Evolutionary conservation across 2,113 vertebrate species (phyloP), one percentile per base, ranked within the genome.

Genomic region (Hucho hucho): DNA sequence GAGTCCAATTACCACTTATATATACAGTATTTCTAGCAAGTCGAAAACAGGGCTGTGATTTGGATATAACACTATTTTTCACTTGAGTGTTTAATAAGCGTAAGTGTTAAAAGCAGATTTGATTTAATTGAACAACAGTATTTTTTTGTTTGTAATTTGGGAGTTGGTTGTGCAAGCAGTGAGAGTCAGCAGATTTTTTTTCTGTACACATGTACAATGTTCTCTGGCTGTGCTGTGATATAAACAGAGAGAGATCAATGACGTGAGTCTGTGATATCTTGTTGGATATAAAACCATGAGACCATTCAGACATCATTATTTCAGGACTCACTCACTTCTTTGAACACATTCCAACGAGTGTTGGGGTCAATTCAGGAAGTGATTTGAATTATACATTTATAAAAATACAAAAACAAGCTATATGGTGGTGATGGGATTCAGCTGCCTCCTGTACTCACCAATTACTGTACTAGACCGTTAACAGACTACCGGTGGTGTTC

Each of bases 21-120:
- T 46, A 26, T 73, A 80, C 12, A 77, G 80, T 81, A 69, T 77
- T 79, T 81, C 16, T 53, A 43, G 49, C 47, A 66, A 0, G 22
- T 77, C 72, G 64, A 43, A 80, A 46, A 80, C 25, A 47, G 49
- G 43, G 49, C 67, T 65, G 80, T 71, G 65, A 37, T 64, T 58
- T 4, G 3, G 43, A 70, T 75, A 74, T 69, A 64, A 75, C n/a
- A 64, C 53, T 25, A 18, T 49, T 67, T 75, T 77, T 56, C 43
- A 75, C 70, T 68, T n/a, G n/a, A 20, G 6, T 16, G n/a, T 61
- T 22, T 4, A 56, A 56, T 56, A 56, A 56, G 49, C 3, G 16
- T 5, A 56, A 3, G 6, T 22, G 5, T 22, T 61, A 11, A 61
- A 7, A 61, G 58, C 58, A 61, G 13, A 11, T 20, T n/a, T 24